Evolutionary conservation across 2,888 invertebrate species (phyloP).

Genomic region (Cremastobaeus sp.): DNA sequence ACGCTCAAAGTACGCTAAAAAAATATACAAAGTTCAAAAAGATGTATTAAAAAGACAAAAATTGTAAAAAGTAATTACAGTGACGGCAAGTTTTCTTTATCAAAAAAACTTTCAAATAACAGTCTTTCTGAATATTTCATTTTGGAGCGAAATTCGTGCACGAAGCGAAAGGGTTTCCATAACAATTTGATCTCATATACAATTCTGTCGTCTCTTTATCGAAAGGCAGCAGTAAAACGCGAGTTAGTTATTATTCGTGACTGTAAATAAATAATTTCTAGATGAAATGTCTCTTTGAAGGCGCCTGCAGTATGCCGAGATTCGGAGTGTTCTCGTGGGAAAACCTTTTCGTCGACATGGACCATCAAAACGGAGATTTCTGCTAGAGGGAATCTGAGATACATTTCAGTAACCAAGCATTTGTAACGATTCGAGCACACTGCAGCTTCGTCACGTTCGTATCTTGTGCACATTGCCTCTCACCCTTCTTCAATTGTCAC

Average conservation of each 20-base stretch:
- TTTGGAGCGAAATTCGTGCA: no score
- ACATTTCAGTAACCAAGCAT: slow-evolving; percentile 34
- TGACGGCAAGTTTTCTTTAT: no score
- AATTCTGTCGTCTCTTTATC: no score
- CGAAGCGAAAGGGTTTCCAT: no score
- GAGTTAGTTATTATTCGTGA: slow-evolving; percentile 19
- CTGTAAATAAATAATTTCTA: slow-evolving; percentile 47
- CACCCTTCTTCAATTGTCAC: slow-evolving; percentile 56
- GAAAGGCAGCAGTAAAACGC: slow-evolving; percentile 4
- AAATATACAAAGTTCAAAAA: no score
- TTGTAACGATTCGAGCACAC: slow-evolving; percentile 30
- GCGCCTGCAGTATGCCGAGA: slow-evolving; percentile 25
- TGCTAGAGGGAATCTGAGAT: slow-evolving; percentile 15
- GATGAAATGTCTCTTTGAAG: slow-evolving; percentile 33
- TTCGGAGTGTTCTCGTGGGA: slow-evolving; percentile 31
- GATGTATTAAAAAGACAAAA: no score
- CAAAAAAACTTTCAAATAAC: no score
- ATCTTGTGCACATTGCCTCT: slow-evolving; percentile 41
- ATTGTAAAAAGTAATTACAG: no score
- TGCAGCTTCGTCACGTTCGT: slow-evolving; percentile 42
- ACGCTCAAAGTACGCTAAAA: no score
- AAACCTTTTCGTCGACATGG: slow-evolving; percentile 24
- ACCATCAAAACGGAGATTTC: slow-evolving; percentile 46
- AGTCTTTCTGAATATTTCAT: no score
- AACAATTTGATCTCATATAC: no score